Percentiles rank a stretch among this genome's conserved stretches.
Evolutionary conservation across 2,113 vertebrate species (phyloP).

Genomic region (Coryphaenoides rupestris): DNA sequence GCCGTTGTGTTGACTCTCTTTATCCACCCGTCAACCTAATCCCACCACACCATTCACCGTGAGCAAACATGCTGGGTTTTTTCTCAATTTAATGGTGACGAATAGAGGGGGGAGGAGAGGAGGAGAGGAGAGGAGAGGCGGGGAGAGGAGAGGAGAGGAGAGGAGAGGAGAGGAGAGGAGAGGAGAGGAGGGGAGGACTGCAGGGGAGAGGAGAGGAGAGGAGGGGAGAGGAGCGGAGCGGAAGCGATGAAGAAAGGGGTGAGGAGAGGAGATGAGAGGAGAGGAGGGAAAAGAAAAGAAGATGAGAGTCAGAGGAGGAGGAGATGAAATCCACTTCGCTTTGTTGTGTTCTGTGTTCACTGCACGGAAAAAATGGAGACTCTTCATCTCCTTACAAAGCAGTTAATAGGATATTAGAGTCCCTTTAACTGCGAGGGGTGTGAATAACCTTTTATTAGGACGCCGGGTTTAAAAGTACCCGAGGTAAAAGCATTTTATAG

Average conservation of each 20-base stretch:
- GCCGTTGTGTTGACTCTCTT: too few relatives aligned
- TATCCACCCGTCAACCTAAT: too few relatives aligned
- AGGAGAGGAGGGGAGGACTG: background rate
- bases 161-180: background rate
- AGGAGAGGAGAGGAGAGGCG: background rate
- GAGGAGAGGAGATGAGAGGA: background rate
- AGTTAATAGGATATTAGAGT: background rate
- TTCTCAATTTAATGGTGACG: too few relatives aligned
- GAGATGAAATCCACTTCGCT: background rate
- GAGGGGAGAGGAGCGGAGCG: background rate
- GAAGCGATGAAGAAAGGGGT: background rate
- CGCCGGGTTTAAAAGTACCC: background rate
- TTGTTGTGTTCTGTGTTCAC: background rate
- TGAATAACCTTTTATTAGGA: background rate
- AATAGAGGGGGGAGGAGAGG: too few relatives aligned
- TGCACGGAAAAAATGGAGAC: background rate
- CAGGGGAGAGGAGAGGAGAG: background rate
- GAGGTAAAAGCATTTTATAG: background rate
- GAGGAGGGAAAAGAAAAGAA: background rate
- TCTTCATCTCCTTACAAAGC: background rate
- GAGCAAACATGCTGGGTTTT: too few relatives aligned
- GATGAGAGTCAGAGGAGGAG: background rate
- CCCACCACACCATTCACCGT: too few relatives aligned
- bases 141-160: background rate
- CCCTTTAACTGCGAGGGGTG: background rate